Base-by-base conservation (phyloP, 1,140 invertebrate species). In the Drosophila seguyi region DNA sequence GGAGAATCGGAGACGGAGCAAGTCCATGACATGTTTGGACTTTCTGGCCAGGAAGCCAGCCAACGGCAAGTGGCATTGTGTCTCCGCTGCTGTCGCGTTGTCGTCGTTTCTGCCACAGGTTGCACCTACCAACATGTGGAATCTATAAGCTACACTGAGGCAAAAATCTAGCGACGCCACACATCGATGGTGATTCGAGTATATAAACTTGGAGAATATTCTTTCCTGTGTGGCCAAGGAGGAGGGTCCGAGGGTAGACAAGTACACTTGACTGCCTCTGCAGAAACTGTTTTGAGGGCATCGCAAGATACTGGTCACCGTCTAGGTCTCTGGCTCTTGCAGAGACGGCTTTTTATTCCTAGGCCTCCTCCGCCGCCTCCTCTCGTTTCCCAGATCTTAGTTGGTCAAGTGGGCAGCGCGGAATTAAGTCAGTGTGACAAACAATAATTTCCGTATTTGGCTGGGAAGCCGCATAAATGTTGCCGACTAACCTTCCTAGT, bases 351-450 rank as follows among this genome's bases (percentile, higher is more conserved):
- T 25, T 44, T 20, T 63, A 25, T 18, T 48, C 31, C 22, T 29
- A 52, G 41, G 8, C 47, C 61, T 31, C 53, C 53, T 44, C 45
- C 45, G 14, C 31, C 16, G 29, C 38, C 20, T 7, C 20, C 34
- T 53, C 25, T 45, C 7, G 16, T 6, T 59, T 13, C 22, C 47
- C 22, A 44, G 47, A 69, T 59, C 44, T 66, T 53, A 88, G 80
- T 87, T 87, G 84, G 84, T 87, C 84, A 87, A 87, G 80, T 87
- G 80, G 72, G 69, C 74, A 61, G 79, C 68, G 65, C 65, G 68
- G 79, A 87, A 88, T 78, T 88, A 77, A 90, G 84, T 90, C 85
- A 87, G 85, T 90, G 84, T 88, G 84, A 87, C 84, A 87, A 87
- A 88, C 85, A 88, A 90, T 78, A 81, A 71, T 90, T 84, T 53